These are phyloP conservation scores for Andrena flavipes DNA, from an alignment of 2,888 invertebrate species.

Conservation along the genomic window DNA sequence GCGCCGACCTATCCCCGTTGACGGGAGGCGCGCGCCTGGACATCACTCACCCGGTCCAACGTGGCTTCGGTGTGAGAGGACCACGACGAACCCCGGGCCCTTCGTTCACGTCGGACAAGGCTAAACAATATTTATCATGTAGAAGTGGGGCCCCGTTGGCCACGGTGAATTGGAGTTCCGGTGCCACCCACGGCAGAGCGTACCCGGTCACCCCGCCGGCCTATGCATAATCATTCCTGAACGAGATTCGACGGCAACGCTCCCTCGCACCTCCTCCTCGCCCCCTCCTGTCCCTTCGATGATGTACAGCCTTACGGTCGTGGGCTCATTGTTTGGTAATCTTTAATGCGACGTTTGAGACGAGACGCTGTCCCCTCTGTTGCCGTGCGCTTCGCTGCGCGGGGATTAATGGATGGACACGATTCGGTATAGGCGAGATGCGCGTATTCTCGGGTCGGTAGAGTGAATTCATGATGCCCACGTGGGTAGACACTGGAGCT, in stretches of 20 bases:
- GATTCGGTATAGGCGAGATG: not conserved
- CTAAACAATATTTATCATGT: constrained; percentile 82
- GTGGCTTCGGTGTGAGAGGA: constrained; percentile 62
- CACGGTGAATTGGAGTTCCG: constrained; percentile 81
- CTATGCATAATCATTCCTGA: constrained; percentile 60
- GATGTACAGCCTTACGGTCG: constrained; percentile 19
- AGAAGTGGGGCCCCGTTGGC: constrained; percentile 62
- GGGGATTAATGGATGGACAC: not conserved
- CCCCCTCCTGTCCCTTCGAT: not conserved
- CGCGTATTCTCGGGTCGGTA: not conserved
- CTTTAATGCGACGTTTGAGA: constrained; percentile 11
- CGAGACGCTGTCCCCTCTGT: not conserved
- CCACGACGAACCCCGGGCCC: constrained; percentile 70
- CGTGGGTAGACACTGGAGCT: not conserved
- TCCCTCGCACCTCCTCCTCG: constrained; percentile 9
- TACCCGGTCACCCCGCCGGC: constrained; percentile 22
- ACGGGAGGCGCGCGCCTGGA: constrained; percentile 83
- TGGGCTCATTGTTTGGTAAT: constrained; percentile 30
- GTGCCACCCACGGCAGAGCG: constrained; percentile 78
- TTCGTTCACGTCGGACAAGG: constrained; percentile 74
- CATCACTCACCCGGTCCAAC: constrained; percentile 81
- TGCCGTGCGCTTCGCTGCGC: constrained; percentile 2
- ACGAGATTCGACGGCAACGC: constrained; percentile 53
- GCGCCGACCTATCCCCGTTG: constrained; percentile 79
- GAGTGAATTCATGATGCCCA: no score